A percentile compares a stretch with the other conserved stretches of the same genome.
These are phyloP conservation scores for Manduca sexta DNA, from an alignment of 1,140 invertebrate genomes.

Conservation along the genomic window DNA sequence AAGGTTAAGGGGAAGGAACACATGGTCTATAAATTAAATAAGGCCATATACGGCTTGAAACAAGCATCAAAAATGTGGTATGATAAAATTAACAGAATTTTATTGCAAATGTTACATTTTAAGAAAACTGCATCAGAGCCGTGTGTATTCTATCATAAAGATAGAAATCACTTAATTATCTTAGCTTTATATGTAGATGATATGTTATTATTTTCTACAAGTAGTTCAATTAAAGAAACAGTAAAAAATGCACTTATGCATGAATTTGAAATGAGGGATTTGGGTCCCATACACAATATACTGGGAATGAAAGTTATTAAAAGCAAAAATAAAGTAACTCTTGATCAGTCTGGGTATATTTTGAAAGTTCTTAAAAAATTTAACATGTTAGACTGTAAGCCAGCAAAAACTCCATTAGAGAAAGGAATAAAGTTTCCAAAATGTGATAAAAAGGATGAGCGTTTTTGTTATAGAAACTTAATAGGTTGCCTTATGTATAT, in stretches of 20 bases:
- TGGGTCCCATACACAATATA: not conserved
- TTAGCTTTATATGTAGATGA: slow-evolving; percentile 18
- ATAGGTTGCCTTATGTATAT: slow-evolving; percentile 24
- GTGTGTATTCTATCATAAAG: not conserved
- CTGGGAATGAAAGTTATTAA: slow-evolving; percentile 3
- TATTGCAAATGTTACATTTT: not conserved
- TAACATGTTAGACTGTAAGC: slow-evolving; percentile 20
- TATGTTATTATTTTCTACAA: slow-evolving; percentile 1
- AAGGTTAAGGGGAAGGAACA: not conserved
- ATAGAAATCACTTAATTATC: slow-evolving; percentile 18
- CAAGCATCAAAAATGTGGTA: slow-evolving; percentile 55
- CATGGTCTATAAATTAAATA: slow-evolving; percentile 23
- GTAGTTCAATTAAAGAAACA: not conserved
- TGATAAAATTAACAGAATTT: slow-evolving; percentile 16
- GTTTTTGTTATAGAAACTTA: slow-evolving; percentile 16
- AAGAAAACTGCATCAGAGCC: not conserved
- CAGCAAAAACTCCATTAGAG: slow-evolving; percentile 14
- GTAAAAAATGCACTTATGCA: not conserved
- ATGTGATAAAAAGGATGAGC: slow-evolving; percentile 3
- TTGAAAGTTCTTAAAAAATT: slow-evolving; percentile 14
- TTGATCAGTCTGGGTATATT: slow-evolving; percentile 21
- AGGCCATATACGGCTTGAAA: slow-evolving; percentile 51
- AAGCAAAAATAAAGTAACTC: slow-evolving; percentile 10
- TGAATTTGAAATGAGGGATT: not conserved
- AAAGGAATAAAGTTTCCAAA: slow-evolving; percentile 13